Evolutionary conservation across 2,113 vertebrate species (phyloP).

Genomic region (Scartelaos histophorus): DNA sequence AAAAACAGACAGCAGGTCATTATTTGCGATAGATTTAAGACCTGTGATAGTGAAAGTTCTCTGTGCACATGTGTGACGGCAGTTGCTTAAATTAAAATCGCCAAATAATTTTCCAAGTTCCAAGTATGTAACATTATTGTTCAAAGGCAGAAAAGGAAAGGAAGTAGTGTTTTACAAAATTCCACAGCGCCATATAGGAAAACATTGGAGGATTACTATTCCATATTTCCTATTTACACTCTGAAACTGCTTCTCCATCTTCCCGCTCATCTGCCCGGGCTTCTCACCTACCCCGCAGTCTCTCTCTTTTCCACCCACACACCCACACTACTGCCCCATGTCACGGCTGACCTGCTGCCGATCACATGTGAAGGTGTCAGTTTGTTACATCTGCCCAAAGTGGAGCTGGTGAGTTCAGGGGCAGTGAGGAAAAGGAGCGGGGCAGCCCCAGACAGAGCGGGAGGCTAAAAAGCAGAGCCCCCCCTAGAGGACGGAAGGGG

Average conservation of each 20-base stretch:
- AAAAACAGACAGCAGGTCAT: not conserved
- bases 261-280: not conserved
- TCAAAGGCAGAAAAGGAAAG: too few relatives aligned
- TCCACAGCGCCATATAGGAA: not conserved
- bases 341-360: not conserved
- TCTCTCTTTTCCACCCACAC: not conserved
- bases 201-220: too few relatives aligned
- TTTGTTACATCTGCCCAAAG: constrained; percentile 50
- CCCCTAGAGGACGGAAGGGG: constrained; percentile 43
- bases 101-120: too few relatives aligned
- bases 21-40: not conserved
- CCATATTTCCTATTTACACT: not conserved
- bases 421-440: constrained; percentile 10
- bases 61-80: not conserved
- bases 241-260: not conserved
- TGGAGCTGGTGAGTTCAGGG: constrained; percentile 32
- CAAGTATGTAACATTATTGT: too few relatives aligned
- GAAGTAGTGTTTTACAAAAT: not conserved
- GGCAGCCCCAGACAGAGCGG: constrained; percentile 66
- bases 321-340: too few relatives aligned
- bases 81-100: not conserved
- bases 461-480: constrained; percentile 38
- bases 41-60: not conserved
- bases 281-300: too few relatives aligned
- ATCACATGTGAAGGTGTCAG: constrained; percentile 26